These are phyloP conservation scores for Drosophila rubida DNA, from an alignment of 2,888 invertebrate genomes.

Conservation along the genomic window DNA sequence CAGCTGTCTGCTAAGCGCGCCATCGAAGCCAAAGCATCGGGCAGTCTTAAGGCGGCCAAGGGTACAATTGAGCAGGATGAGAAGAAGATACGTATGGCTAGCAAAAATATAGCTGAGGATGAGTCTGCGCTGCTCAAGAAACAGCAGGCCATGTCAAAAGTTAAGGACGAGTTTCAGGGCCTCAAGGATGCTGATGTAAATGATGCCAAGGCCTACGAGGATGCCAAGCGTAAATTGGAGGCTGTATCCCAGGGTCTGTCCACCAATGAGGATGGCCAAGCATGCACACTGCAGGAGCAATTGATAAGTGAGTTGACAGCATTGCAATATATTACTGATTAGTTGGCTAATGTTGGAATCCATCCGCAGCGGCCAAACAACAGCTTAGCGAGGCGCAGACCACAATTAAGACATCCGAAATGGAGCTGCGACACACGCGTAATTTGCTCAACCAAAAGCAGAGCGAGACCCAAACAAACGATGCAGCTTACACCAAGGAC, in stretches of 20 bases:
- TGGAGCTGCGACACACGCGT: constrained; percentile 89
- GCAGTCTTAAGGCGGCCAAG: constrained; percentile 88
- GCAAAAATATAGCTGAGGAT: constrained; percentile 89
- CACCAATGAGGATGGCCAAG: constrained; percentile 91
- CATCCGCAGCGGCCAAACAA: constrained; percentile 89
- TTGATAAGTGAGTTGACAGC: constrained; percentile 88
- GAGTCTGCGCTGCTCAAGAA: constrained; percentile 87
- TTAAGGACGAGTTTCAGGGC: constrained; percentile 88
- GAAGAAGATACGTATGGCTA: constrained; percentile 89
- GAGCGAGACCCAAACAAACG: constrained; percentile 88
- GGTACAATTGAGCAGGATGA: constrained; percentile 89
- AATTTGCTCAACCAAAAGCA: constrained; percentile 88
- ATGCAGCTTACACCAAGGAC: constrained; percentile 89
- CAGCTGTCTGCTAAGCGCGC: constrained; percentile 88
- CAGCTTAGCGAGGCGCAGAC: constrained; percentile 91
- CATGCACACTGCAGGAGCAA: constrained; percentile 95
- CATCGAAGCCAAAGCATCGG: constrained; percentile 88
- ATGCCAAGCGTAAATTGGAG: constrained; percentile 92
- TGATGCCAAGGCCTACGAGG: constrained; percentile 89
- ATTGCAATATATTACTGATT: background rate
- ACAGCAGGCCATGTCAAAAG: constrained; percentile 87
- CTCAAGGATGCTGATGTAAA: constrained; percentile 89
- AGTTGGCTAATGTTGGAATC: background rate
- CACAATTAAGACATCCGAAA: constrained; percentile 90
- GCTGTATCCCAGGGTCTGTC: constrained; percentile 93